Conservation (phyloP, 2,113 vertebrate genomes). For the Gallinago jamesoni region DNA sequence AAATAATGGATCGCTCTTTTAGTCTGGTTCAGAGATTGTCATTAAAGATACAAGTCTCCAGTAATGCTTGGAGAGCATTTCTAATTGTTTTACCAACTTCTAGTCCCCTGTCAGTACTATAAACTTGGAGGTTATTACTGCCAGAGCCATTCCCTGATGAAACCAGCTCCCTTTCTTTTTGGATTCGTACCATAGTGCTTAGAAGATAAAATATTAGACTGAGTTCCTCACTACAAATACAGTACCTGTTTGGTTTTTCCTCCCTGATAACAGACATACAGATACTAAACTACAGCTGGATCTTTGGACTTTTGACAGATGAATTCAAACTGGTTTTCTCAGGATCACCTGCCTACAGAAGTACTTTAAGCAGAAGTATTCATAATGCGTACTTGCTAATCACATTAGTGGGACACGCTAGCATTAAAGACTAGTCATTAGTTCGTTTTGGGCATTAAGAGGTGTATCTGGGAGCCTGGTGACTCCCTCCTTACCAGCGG, state of each 20-base stretch:
- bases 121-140: not conserved
- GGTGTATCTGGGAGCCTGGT: not conserved
- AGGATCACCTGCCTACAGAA: not conserved
- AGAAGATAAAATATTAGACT: not conserved
- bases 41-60: not conserved
- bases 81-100: not conserved
- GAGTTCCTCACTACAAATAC: not conserved
- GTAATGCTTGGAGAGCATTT: not conserved
- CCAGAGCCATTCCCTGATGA: not conserved
- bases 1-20: not conserved
- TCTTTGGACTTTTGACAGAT: not conserved
- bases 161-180: not conserved
- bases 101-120: not conserved
- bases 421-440: not conserved
- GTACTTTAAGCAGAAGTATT: not conserved
- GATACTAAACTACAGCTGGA: not conserved
- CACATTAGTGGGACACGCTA: not conserved
- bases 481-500: slow-evolving; percentile 84
- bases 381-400: not conserved
- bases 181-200: not conserved
- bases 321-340: not conserved
- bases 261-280: not conserved
- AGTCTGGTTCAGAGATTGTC: not conserved
- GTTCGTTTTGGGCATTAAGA: not conserved
- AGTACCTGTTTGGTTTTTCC: not conserved